A percentile compares a stretch with the other conserved stretches of the same genome.
Evolutionary conservation across 2,888 invertebrate species (phyloP).

Genomic region (Tenthredo distinguenda): DNA sequence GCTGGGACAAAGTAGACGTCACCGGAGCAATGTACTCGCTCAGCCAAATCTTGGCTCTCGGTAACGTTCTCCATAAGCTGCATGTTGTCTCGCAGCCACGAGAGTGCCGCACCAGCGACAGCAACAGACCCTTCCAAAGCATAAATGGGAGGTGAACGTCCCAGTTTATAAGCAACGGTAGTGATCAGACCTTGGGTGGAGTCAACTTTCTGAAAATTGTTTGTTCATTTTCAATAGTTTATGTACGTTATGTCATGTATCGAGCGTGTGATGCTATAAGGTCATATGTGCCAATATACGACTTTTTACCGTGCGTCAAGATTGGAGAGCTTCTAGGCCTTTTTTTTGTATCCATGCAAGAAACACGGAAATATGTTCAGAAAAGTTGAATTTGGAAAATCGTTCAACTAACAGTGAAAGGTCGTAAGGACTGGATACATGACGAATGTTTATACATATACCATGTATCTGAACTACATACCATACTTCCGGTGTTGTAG

Average conservation of each 20-base stretch:
- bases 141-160: conserved; percentile 88
- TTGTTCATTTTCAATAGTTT: conserved; percentile 4
- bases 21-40: conserved; percentile 82
- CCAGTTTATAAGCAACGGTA: conserved; percentile 94
- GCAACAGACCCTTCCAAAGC: conserved; percentile 96
- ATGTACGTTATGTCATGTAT: background rate
- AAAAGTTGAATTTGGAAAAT: too few relatives aligned
- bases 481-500: conserved; percentile 92
- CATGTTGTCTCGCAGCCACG: conserved; percentile 94
- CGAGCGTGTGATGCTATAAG: too few relatives aligned
- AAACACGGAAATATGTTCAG: too few relatives aligned
- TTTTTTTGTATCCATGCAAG: too few relatives aligned
- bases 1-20: conserved; percentile 98
- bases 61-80: conserved; percentile 85
- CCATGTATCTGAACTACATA: background rate
- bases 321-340: too few relatives aligned
- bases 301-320: too few relatives aligned
- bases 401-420: too few relatives aligned
- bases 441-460: too few relatives aligned
- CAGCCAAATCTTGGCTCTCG: conserved; percentile 85
- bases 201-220: conserved; percentile 84
- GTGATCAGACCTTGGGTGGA: conserved; percentile 94
- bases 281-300: too few relatives aligned
- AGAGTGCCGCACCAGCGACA: conserved; percentile 92
- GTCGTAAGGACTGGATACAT: too few relatives aligned